These are phyloP conservation scores for Chlorospingus flavigularis DNA, from an alignment of 2,797 vertebrate species.

Conservation along the genomic window DNA sequence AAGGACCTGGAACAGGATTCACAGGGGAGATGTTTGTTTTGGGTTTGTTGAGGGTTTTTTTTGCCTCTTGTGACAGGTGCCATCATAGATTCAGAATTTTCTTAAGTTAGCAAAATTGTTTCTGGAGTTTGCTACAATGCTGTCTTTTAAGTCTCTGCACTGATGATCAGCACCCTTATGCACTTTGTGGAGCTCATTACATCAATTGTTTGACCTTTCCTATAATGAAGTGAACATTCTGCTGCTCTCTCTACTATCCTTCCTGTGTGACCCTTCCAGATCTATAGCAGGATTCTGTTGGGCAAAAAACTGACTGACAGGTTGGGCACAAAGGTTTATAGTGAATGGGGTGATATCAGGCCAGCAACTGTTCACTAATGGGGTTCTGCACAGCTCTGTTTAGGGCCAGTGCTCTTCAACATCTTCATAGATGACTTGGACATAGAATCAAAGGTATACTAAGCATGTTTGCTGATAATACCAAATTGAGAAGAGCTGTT, in stretches of 20 bases:
- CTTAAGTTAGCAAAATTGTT: background rate
- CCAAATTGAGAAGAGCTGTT: background rate
- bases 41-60: background rate
- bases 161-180: background rate
- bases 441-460: rapidly evolving
- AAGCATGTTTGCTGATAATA: background rate
- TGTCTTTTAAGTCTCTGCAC: background rate
- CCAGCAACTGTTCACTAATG: rapidly evolving
- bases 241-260: background rate
- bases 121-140: background rate
- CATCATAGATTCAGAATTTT: background rate
- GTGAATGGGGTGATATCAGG: background rate
- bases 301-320: background rate
- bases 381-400: rapidly evolving
- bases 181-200: background rate
- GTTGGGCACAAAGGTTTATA: background rate
- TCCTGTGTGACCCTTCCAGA: background rate
- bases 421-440: background rate
- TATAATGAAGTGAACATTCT: background rate
- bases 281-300: background rate
- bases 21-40: background rate
- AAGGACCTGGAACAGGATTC: slow-evolving; percentile 6
- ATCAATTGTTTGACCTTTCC: slow-evolving; percentile 8
- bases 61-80: background rate
- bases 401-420: background rate